Percentiles rank a stretch among this genome's conserved stretches.
phyloP scores from a whole-genome alignment of 2,888 invertebrate species.

The Lasius platythorax region DNA sequence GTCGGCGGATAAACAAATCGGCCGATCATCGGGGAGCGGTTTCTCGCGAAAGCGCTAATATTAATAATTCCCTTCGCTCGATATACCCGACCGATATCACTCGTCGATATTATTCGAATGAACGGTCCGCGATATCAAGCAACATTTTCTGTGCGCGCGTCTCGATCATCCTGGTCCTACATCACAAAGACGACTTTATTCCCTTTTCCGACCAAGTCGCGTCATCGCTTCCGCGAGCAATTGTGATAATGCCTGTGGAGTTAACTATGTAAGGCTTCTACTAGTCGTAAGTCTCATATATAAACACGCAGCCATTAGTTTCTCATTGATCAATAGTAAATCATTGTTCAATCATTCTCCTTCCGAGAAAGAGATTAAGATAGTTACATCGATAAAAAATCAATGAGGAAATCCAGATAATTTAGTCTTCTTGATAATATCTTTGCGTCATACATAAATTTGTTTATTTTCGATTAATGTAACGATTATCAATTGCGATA shows the following conservation, averaged over 20 bases:
- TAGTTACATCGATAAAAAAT: slow-evolving; percentile 22
- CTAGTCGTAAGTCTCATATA: slow-evolving; percentile 44
- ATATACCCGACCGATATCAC: slow-evolving; percentile 63
- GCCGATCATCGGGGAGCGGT: slow-evolving; percentile 74
- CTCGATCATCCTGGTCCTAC: not conserved
- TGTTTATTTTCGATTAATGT: not conserved
- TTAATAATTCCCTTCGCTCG: slow-evolving; percentile 79
- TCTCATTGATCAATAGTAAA: slow-evolving; percentile 21
- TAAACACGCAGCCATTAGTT: slow-evolving; percentile 33
- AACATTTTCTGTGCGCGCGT: slow-evolving; percentile 1
- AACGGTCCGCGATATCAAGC: slow-evolving; percentile 42
- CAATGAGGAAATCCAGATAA: slow-evolving; percentile 14
- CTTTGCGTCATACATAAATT: not conserved
- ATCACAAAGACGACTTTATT: slow-evolving; percentile 82
- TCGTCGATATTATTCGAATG: slow-evolving; percentile 68
- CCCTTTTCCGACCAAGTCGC: slow-evolving; percentile 67
- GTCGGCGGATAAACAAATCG: slow-evolving; percentile 82
- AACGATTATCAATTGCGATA: slow-evolving; percentile 2
- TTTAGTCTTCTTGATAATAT: slow-evolving; percentile 11
- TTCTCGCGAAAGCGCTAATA: slow-evolving; percentile 79
- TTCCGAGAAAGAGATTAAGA: slow-evolving; percentile 39
- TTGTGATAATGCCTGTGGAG: slow-evolving; percentile 64
- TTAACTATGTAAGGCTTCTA: slow-evolving; percentile 35
- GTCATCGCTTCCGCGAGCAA: slow-evolving; percentile 72
- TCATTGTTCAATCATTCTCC: slow-evolving; percentile 16